Percentiles rank a stretch among this genome's conserved stretches.
phyloP scores from a whole-genome alignment of 2,113 vertebrate species.

The Cephalopterus ornatus region DNA sequence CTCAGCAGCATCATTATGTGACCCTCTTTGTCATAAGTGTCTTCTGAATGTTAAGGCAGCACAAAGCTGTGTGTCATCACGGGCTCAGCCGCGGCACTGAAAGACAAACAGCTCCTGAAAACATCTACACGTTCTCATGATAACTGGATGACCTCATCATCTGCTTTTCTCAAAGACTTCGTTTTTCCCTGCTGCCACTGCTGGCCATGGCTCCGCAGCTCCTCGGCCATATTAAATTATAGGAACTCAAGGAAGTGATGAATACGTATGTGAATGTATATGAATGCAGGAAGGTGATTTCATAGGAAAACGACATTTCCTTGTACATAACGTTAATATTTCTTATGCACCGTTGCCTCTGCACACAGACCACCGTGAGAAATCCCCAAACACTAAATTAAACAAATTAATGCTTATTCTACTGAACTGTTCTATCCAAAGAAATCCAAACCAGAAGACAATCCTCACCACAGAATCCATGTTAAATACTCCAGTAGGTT shows the following conservation, averaged over 20 bases:
- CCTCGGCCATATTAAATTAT: not conserved
- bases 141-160: not conserved
- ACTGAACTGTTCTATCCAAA: not conserved
- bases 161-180: not conserved
- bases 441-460: not conserved
- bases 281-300: not conserved
- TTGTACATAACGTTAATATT: not conserved
- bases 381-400: not conserved
- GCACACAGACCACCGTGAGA: not conserved
- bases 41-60: not conserved
- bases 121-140: not conserved
- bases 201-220: not conserved
- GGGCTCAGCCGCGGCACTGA: not conserved
- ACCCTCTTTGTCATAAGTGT: not conserved
- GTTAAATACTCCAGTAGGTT: not conserved
- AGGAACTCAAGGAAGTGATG: not conserved
- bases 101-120: constrained; percentile 12
- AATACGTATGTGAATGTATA: too few species aligned
- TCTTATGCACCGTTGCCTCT: not conserved
- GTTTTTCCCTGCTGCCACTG: not conserved
- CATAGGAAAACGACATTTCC: not conserved
- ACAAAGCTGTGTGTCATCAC: not conserved
- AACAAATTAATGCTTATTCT: not conserved
- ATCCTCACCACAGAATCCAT: not conserved
- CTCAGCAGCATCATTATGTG: not conserved